Percentiles rank a stretch among this genome's conserved stretches.
Evolutionary conservation across 2,888 invertebrate genomes (phyloP).

Genomic region (Enchytraeus crypticus): DNA sequence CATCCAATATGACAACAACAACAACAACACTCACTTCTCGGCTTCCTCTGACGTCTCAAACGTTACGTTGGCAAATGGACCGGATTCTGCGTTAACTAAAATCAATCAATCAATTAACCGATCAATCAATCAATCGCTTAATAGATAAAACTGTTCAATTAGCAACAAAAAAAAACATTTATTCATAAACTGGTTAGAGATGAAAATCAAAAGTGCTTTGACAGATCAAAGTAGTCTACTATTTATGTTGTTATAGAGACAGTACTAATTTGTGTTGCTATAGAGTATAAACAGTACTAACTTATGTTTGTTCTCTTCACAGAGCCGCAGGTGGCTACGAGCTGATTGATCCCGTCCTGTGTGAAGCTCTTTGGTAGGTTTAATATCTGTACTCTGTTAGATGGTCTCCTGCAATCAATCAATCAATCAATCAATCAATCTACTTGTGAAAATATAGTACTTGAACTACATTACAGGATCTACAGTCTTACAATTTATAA

Average conservation of each 20-base stretch:
- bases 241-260: too few relatives aligned
- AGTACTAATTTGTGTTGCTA: too few relatives aligned
- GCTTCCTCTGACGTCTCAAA: conserved; percentile 24
- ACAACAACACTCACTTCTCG: conserved; percentile 16
- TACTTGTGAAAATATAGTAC: too few relatives aligned
- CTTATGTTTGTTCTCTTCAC: conserved; percentile 71
- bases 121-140: not conserved
- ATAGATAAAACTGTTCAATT: not conserved
- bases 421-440: too few relatives aligned
- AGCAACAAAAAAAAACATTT: not conserved
- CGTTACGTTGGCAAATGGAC: conserved; percentile 16
- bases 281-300: too few relatives aligned
- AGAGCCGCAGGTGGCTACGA: conserved; percentile 74
- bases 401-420: too few relatives aligned
- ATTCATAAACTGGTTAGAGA: not conserved
- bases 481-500: too few relatives aligned
- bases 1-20: not conserved
- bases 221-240: too few relatives aligned
- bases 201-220: too few relatives aligned
- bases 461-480: too few relatives aligned
- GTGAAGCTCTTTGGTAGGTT: conserved; percentile 74
- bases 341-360: conserved; percentile 80
- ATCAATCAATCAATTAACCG: not conserved
- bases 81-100: conserved; percentile 7
- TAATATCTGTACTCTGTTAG: conserved; percentile 38